Base-by-base conservation (phyloP, 64 coral and sea anemone genomes). In the Pocillopora damicornis region DNA sequence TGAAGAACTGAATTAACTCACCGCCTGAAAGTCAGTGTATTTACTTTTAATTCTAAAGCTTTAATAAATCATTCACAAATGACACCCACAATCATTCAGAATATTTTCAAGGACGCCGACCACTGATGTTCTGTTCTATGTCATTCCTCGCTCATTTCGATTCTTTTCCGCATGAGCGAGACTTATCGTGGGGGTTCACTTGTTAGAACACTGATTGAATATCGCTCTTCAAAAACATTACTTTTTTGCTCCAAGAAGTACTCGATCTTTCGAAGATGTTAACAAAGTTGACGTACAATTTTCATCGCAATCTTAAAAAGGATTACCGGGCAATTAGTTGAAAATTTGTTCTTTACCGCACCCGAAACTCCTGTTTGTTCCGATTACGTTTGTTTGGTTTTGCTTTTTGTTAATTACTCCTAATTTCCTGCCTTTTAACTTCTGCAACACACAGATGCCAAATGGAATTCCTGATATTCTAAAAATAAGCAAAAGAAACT, bases 1-100 rank as follows among this genome's bases (percentile, higher is more conserved):
- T 62, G 22, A 34, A 10, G 23, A 6, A 16, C 56, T 79, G 12
- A 63, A 35, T 66, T 67, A 13, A 38, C 61, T 82, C 80, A 35
- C 61, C 59, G 15, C 56, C 7, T 79, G 18, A 16, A 66, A 18
- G 14, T 82, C 12, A 17, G 37, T 37, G n/a, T 63, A 17, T 80
- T 82, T 82, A 37, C 51, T 82, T 63, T 82, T 8, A 37, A 22
- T 82, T 63, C 25, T 62, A 6, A 9, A 12, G 12, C 38, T 60
- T 79, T 25, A 60, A 60, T 80, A 37, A 66, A 82, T 63, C 79
- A 82, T 42, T 82, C 22, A 42, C 20, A 5, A 37, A 82, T 35
- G 65, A 14, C 60, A 66, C 60, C 79, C 34, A 66, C 35, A 2
- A 0, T 15, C 35, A 61, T 60, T 79, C 13, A 25, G 60, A 79